phyloP scores from a whole-genome alignment of 2,888 invertebrate genomes.

The Erannis defoliaria region DNA sequence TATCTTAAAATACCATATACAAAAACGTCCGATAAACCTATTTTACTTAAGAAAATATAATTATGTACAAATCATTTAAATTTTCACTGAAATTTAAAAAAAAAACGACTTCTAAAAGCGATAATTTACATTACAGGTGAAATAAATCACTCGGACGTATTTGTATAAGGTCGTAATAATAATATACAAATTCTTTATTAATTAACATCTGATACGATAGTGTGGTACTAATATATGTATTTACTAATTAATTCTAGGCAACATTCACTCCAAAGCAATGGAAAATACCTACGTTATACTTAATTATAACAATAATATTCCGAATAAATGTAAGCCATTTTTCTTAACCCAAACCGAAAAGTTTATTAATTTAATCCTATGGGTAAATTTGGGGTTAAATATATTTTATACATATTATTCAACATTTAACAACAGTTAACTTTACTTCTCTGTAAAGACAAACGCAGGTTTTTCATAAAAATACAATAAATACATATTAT shows the following conservation, averaged over 20 bases:
- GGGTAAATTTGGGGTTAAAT: conserved; percentile 71
- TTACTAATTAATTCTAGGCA: conserved; percentile 29
- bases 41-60: background rate
- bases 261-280: conserved; percentile 32
- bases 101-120: background rate
- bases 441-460: conserved; percentile 47
- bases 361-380: conserved; percentile 66
- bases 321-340: conserved; percentile 67
- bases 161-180: conserved; percentile 24
- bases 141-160: background rate
- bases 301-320: conserved; percentile 46
- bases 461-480: conserved; percentile 44
- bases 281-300: background rate
- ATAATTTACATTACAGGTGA: background rate
- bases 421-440: conserved; percentile 80
- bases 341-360: conserved; percentile 56
- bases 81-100: background rate
- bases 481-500: conserved; percentile 31
- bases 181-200: conserved; percentile 47
- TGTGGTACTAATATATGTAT: conserved; percentile 26
- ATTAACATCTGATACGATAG: conserved; percentile 55
- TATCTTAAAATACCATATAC: conserved; percentile 12
- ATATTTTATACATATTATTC: conserved; percentile 72
- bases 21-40: background rate
- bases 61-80: too few species aligned